phyloP scores from a whole-genome alignment of 2,888 invertebrate genomes.

The Lathronympha strigana region DNA sequence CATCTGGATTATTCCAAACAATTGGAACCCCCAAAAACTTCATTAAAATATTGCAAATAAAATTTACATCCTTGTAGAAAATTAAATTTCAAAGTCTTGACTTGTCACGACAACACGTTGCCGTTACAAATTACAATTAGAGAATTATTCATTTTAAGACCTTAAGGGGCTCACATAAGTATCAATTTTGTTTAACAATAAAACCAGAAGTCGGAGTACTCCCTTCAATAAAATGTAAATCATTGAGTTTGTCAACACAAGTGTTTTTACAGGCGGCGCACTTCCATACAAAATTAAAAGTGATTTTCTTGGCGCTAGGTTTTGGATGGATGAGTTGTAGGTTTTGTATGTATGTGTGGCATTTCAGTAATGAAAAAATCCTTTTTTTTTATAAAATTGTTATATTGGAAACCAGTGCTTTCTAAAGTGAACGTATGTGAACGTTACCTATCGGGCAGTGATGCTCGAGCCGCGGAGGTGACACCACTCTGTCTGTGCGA shows the following conservation, averaged over 20 bases:
- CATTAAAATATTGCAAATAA: constrained; percentile 6
- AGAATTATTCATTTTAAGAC: not conserved
- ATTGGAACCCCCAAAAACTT: not conserved
- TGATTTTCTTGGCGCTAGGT: too few relatives aligned
- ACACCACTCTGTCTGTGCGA: too few relatives aligned
- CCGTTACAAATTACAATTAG: not conserved
- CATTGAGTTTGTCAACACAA: not conserved
- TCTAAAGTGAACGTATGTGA: too few relatives aligned
- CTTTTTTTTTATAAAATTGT: too few relatives aligned
- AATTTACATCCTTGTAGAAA: constrained; percentile 19
- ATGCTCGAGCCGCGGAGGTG: too few relatives aligned
- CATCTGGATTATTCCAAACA: not conserved
- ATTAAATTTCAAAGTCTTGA: constrained; percentile 27
- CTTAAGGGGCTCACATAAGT: not conserved
- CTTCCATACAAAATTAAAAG: too few relatives aligned
- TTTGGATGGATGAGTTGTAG: too few relatives aligned
- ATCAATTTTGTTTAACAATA: not conserved
- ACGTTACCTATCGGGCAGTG: too few relatives aligned
- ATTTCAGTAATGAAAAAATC: too few relatives aligned
- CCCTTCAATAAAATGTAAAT: constrained; percentile 31
- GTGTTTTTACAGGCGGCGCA: not conserved
- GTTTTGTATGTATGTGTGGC: too few relatives aligned
- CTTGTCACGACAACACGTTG: constrained; percentile 25
- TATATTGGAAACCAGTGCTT: too few relatives aligned
- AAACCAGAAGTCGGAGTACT: not conserved